Percentiles rank a stretch among this genome's conserved stretches.
Evolutionary conservation across 2,888 invertebrate species (phyloP).

Genomic region (Aphidoletes aphidimyza): DNA sequence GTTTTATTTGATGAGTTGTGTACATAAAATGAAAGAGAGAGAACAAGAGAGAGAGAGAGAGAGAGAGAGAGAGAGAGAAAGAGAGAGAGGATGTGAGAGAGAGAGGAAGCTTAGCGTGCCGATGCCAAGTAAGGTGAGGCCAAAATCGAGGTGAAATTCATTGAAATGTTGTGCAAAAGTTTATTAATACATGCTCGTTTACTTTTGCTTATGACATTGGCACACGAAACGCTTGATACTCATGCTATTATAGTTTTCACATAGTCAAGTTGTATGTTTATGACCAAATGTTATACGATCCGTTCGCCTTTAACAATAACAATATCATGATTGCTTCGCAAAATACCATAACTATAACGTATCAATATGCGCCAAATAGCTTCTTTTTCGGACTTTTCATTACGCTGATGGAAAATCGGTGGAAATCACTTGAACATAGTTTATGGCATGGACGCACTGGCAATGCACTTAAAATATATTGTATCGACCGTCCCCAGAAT

Average conservation of each 20-base stretch:
- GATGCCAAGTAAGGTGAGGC: background rate
- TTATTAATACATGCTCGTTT: constrained; percentile 16
- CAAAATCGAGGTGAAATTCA: constrained; percentile 4
- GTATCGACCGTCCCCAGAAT: too few species aligned
- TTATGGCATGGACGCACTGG: background rate
- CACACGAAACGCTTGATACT: background rate
- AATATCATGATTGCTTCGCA: constrained; percentile 42
- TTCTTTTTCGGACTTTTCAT: constrained; percentile 1
- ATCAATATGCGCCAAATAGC: background rate
- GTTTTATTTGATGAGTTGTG: constrained; percentile 7
- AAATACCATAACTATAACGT: constrained; percentile 13
- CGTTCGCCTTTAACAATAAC: background rate
- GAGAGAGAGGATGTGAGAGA: background rate
- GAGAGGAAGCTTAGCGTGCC: background rate
- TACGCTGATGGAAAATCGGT: background rate
- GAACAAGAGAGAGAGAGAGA: background rate
- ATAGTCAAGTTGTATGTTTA: too few species aligned
- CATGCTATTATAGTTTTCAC: background rate
- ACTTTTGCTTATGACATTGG: background rate
- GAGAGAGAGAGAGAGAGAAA: background rate
- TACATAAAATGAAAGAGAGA: background rate
- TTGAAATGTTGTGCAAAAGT: constrained; percentile 10
- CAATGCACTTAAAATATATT: too few species aligned
- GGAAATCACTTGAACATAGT: too few species aligned
- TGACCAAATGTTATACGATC: background rate